Conservation (phyloP, 2,113 vertebrate genomes). For the Vireo altiloquus region DNA sequence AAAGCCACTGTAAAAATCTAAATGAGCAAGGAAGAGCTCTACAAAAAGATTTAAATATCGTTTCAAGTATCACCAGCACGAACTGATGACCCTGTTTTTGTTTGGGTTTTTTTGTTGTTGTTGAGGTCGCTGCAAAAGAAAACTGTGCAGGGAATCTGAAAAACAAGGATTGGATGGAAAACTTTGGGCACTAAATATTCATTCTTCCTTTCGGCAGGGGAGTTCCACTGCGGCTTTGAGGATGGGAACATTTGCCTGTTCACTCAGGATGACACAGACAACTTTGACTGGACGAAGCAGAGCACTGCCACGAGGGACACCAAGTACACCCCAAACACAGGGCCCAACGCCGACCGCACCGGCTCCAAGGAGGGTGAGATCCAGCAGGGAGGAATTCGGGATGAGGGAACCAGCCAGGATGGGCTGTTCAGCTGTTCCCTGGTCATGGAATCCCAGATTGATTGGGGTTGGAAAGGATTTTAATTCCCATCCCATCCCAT, state of each 20-base stretch:
- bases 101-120: background rate
- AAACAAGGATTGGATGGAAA: background rate
- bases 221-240: constrained; percentile 98
- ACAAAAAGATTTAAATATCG: background rate
- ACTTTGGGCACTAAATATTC: background rate
- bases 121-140: background rate
- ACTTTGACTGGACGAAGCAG: constrained; percentile 98
- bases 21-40: background rate
- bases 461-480: background rate
- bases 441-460: fast-evolving
- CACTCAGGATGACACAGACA: constrained; percentile 94
- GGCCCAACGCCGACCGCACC: constrained; percentile 87
- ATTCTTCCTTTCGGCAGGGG: constrained; percentile 78
- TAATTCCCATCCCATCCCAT: fast-evolving
- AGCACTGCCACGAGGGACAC: constrained; percentile 95
- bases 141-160: background rate
- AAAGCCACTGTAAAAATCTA: background rate
- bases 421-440: fast-evolving
- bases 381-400: background rate
- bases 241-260: constrained; percentile 96
- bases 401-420: fast-evolving
- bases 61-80: background rate
- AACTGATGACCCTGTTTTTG: fast-evolving
- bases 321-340: constrained; percentile 96
- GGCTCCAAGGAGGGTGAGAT: constrained; percentile 91